These are phyloP conservation scores for Eira barbara DNA, from an alignment of 2,113 vertebrate genomes.

Conservation along the genomic window DNA sequence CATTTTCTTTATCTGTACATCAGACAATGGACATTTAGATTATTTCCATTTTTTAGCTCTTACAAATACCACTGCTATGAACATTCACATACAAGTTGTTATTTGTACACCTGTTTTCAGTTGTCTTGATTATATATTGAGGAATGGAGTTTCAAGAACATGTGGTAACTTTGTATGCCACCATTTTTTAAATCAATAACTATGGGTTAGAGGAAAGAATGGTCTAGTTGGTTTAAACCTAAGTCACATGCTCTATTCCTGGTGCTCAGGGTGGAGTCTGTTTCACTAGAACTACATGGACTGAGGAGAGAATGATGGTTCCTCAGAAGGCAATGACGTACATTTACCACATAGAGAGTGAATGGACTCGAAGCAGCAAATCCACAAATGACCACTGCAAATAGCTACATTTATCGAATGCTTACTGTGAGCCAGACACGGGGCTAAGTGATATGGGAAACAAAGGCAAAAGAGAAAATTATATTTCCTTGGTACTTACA, in stretches of 20 bases:
- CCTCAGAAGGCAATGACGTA: not conserved
- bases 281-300: constrained; percentile 4
- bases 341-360: not conserved
- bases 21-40: not conserved
- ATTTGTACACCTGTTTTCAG: constrained; percentile 18
- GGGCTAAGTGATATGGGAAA: not conserved
- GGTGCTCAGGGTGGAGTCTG: not conserved
- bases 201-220: not conserved
- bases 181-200: not conserved
- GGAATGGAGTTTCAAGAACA: not conserved
- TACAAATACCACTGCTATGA: constrained; percentile 7
- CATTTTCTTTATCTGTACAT: not conserved
- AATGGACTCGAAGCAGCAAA: not conserved
- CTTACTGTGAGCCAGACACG: not conserved
- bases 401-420: not conserved
- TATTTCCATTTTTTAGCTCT: constrained; percentile 2
- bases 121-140: not conserved
- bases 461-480: not conserved
- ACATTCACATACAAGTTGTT: not conserved
- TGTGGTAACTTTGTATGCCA: not conserved
- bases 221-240: not conserved
- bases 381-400: not conserved
- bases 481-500: not conserved
- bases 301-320: not conserved
- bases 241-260: not conserved